Conservation (phyloP, 2,113 vertebrate genomes). For the Hirundichthys speculiger region DNA sequence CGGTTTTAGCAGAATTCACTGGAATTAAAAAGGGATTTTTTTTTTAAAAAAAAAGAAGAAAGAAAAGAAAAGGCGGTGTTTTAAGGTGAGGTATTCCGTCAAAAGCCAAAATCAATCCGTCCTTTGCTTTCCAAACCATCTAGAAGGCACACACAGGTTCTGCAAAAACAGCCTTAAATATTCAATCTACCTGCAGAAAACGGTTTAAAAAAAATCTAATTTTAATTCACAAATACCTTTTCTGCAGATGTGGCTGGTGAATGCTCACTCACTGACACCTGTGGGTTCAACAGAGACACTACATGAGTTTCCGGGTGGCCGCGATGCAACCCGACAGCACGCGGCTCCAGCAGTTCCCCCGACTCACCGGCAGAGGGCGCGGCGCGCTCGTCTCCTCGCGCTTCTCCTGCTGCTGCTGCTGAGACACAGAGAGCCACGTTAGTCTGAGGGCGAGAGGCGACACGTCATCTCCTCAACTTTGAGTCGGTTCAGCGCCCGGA, state of each 20-base stretch:
- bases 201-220: neutral
- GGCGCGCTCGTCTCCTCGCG: constrained; percentile 60
- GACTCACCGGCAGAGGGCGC: constrained; percentile 79
- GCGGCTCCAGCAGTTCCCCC: constrained; percentile 25
- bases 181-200: neutral
- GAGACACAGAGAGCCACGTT: constrained; percentile 38
- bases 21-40: no score
- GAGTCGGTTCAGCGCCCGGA: constrained; percentile 2
- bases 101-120: neutral
- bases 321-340: constrained; percentile 32
- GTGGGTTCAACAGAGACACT: constrained; percentile 70
- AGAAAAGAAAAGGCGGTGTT: no score
- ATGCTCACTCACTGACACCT: constrained; percentile 76
- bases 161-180: neutral
- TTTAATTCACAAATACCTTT: constrained; percentile 51
- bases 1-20: no score
- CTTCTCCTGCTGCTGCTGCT: constrained; percentile 73
- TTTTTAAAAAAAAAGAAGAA: no score
- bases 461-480: constrained; percentile 38
- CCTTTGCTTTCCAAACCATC: neutral
- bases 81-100: no score
- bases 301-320: constrained; percentile 39
- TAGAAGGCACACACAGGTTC: neutral
- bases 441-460: constrained; percentile 6
- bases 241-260: constrained; percentile 50